A percentile compares a stretch with the other conserved stretches of the same genome.
Evolutionary conservation across 2,797 vertebrate species (phyloP).

Genomic region (Danio kyathit): DNA sequence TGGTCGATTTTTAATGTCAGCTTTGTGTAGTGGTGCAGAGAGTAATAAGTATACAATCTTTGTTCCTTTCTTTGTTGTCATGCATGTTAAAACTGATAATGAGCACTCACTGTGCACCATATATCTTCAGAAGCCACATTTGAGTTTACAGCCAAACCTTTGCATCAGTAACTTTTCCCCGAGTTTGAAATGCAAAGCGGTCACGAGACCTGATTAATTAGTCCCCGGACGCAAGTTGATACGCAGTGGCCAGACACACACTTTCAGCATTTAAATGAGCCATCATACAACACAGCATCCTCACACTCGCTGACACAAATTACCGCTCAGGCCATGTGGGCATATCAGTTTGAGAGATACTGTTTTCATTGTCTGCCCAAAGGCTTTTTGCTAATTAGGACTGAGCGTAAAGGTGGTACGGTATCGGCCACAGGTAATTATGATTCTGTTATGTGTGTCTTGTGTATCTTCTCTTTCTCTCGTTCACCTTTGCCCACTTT

Average conservation of each 20-base stretch:
- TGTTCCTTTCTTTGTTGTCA: conserved; percentile 30
- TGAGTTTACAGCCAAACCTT: conserved; percentile 33
- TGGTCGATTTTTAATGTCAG: no score
- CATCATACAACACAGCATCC: conserved; percentile 68
- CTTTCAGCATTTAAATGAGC: conserved; percentile 63
- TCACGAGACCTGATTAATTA: conserved; percentile 70
- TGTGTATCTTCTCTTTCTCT: background rate
- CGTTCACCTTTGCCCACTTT: conserved; percentile 53
- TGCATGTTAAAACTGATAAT: conserved; percentile 48
- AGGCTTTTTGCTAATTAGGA: conserved; percentile 71
- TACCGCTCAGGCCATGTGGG: conserved; percentile 53
- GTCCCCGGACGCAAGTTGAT: conserved; percentile 60
- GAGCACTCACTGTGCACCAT: conserved; percentile 42
- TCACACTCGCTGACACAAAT: conserved; percentile 45
- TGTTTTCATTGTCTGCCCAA: conserved; percentile 69
- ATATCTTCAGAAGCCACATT: conserved; percentile 40
- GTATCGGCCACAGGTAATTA: conserved; percentile 71
- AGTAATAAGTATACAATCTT: conserved; percentile 32
- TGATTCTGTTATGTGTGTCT: conserved; percentile 33
- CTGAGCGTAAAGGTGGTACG: conserved; percentile 66
- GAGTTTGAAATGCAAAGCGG: conserved; percentile 32
- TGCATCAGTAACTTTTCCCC: conserved; percentile 47
- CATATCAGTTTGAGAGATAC: conserved; percentile 65
- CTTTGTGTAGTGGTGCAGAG: conserved; percentile 18
- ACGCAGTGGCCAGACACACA: conserved; percentile 42